These are phyloP conservation scores for Koerneria pararmatus DNA, from an alignment of 2,888 invertebrate genomes.

Conservation along the genomic window DNA sequence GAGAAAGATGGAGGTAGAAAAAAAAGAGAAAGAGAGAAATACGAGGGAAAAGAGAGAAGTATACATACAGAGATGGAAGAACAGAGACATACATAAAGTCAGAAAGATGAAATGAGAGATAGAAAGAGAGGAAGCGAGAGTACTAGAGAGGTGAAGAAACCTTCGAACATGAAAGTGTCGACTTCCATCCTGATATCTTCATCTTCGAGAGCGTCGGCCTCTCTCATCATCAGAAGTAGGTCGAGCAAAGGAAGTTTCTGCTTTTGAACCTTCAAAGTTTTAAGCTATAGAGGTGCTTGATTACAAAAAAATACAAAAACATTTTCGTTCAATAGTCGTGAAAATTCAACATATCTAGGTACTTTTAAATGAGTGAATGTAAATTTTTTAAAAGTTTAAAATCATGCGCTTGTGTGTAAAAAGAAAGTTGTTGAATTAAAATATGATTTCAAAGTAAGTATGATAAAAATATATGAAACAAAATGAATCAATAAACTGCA, in stretches of 20 bases:
- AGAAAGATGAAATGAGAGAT: neutral
- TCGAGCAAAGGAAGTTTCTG: constrained; percentile 21
- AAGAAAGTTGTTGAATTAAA: no score
- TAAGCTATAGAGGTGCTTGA: neutral
- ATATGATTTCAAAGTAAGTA: no score
- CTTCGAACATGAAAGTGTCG: constrained; percentile 25
- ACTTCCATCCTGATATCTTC: constrained; percentile 21
- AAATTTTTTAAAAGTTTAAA: no score
- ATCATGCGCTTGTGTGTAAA: no score
- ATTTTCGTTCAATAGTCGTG: constrained; percentile 14
- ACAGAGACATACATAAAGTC: neutral
- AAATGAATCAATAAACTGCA: no score
- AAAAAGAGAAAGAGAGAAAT: neutral
- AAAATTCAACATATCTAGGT: no score
- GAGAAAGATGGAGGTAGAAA: no score
- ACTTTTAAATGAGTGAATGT: no score
- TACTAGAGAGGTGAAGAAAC: no score
- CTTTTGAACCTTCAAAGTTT: constrained; percentile 12
- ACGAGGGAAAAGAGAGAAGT: neutral
- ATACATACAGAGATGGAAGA: neutral
- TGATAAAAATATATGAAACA: no score
- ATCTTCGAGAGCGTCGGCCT: constrained; percentile 19
- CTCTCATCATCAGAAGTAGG: constrained; percentile 20
- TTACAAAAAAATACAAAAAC: neutral
- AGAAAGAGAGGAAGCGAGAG: no score